Evolutionary conservation across 2,113 vertebrate species (phyloP).

Genomic region (Oxyura jamaicensis): DNA sequence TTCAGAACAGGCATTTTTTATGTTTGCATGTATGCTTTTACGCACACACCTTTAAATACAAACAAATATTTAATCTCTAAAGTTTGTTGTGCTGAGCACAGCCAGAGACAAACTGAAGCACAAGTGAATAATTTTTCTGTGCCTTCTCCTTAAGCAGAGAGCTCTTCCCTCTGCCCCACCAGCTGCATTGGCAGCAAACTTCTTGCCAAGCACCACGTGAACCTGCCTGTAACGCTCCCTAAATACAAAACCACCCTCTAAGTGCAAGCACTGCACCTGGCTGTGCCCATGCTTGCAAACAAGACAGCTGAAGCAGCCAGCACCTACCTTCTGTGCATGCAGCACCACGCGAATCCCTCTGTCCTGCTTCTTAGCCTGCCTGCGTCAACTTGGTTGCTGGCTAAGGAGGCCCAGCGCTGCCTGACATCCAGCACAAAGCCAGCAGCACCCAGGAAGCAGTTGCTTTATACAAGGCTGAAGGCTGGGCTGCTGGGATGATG

Average conservation of each 20-base stretch:
- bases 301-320: too few relatives aligned
- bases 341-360: fast-evolving
- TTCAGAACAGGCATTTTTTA: background rate
- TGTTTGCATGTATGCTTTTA: background rate
- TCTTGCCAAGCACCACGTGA: fast-evolving
- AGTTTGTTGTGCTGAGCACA: background rate
- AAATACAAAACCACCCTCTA: fast-evolving
- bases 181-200: fast-evolving
- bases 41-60: background rate
- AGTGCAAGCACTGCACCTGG: too few relatives aligned
- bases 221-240: fast-evolving
- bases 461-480: background rate
- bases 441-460: fast-evolving
- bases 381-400: fast-evolving
- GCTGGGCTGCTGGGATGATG: background rate
- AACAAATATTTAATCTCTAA: background rate
- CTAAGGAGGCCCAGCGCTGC: background rate
- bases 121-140: background rate
- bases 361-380: fast-evolving
- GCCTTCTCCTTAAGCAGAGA: background rate
- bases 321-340: fast-evolving
- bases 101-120: background rate
- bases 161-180: background rate
- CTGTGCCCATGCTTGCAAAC: too few relatives aligned
- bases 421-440: fast-evolving